Conservation (phyloP, 2,888 invertebrate genomes). For the Choristoneura rosaceana region DNA sequence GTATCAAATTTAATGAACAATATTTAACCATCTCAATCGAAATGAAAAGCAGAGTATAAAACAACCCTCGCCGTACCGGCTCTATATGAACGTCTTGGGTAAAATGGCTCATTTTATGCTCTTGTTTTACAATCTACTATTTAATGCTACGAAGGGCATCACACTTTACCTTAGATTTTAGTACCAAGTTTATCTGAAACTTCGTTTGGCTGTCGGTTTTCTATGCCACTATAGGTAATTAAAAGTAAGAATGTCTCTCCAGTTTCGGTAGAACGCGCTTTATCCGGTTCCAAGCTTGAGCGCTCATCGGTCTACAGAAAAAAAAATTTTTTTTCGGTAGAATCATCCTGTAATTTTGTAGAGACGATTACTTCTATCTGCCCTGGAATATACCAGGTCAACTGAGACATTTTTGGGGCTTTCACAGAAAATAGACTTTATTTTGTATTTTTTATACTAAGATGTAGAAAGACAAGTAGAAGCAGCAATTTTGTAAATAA, state of each 20-base stretch:
- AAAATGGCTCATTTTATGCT: too few species aligned
- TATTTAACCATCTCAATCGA: too few species aligned
- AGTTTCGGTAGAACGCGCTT: not conserved
- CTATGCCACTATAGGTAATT: too few species aligned
- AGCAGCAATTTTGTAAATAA: not conserved
- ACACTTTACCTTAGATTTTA: too few species aligned
- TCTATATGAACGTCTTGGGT: too few species aligned
- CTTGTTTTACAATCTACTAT: too few species aligned
- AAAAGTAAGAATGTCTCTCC: not conserved
- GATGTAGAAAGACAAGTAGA: not conserved
- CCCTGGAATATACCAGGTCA: constrained; percentile 27
- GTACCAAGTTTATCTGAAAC: too few species aligned
- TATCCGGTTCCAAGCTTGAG: constrained; percentile 19
- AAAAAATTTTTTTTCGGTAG: constrained; percentile 35
- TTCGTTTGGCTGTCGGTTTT: not conserved
- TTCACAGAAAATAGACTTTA: not conserved
- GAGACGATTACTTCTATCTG: constrained; percentile 31
- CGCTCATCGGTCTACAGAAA: constrained; percentile 33
- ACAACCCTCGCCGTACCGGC: too few species aligned
- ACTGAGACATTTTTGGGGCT: not conserved
- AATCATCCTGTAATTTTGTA: constrained; percentile 41
- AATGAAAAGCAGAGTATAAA: too few species aligned
- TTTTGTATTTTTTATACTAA: not conserved
- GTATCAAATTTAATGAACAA: too few species aligned
- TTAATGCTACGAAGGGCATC: too few species aligned